Conservation (phyloP, 2,113 vertebrate genomes). For the Urocynchramus pylzowi region DNA sequence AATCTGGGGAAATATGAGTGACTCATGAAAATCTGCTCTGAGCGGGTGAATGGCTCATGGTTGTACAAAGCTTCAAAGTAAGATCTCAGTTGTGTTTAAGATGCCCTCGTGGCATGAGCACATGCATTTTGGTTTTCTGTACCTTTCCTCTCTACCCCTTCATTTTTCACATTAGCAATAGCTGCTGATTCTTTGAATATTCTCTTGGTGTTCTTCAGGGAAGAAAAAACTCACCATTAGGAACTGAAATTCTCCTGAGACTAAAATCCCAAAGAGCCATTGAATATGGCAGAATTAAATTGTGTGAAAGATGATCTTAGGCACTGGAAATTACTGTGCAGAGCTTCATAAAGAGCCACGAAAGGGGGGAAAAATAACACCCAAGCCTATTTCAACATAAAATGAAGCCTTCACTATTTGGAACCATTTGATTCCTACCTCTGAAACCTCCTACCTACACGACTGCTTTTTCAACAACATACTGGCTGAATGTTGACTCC, state of each 20-base stretch:
- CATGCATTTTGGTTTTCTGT: background rate
- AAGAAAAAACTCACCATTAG: background rate
- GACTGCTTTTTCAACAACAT: background rate
- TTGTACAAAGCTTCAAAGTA: background rate
- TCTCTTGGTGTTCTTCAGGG: background rate
- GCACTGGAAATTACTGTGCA: background rate
- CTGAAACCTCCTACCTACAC: background rate
- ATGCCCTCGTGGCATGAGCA: background rate
- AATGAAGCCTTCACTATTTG: background rate
- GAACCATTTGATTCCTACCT: background rate
- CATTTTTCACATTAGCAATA: background rate
- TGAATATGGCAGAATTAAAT: background rate
- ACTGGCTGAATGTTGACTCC: background rate
- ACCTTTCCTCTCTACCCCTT: background rate
- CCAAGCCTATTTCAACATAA: background rate
- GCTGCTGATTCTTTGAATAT: background rate
- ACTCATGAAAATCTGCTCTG: background rate
- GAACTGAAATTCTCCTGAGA: background rate
- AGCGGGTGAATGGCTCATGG: background rate
- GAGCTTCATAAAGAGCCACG: background rate
- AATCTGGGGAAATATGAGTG: background rate
- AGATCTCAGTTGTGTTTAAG: background rate
- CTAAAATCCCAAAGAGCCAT: background rate
- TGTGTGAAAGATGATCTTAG: background rate
- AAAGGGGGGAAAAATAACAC: background rate